A percentile compares a stretch with the other conserved stretches of the same genome.
These are phyloP conservation scores for Gorsachius goisagi DNA, from an alignment of 2,113 vertebrate species.

Conservation along the genomic window DNA sequence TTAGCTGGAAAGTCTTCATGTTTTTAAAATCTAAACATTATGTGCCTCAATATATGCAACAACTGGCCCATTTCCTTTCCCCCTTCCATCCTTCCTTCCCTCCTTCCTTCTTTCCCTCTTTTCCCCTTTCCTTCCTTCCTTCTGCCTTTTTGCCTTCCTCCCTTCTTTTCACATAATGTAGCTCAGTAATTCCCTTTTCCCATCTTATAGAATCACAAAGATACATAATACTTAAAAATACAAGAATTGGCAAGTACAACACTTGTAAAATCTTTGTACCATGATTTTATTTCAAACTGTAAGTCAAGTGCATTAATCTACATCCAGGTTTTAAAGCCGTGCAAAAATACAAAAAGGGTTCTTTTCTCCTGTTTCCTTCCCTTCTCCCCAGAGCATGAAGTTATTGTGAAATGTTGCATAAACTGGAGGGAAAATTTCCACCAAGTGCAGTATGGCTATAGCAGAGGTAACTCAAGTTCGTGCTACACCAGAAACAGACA, in stretches of 20 bases:
- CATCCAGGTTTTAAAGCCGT: not conserved
- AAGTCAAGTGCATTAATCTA: not conserved
- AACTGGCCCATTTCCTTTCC: not conserved
- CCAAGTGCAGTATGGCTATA: not conserved
- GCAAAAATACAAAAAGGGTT: not conserved
- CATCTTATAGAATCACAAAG: not conserved
- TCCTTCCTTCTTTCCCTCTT: not conserved
- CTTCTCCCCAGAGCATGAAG: not conserved
- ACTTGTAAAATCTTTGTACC: not conserved
- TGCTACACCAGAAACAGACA: not conserved
- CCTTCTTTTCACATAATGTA: not conserved
- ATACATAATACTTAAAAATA: not conserved
- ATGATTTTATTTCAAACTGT: not conserved
- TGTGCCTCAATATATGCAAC: slow-evolving; percentile 1
- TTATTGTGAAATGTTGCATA: slow-evolving; percentile 12
- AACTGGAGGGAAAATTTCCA: not conserved
- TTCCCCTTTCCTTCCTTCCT: not conserved
- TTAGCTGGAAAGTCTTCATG: not conserved
- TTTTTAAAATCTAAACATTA: slow-evolving; percentile 20
- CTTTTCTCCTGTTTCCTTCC: not conserved
- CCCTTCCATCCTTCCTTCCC: not conserved
- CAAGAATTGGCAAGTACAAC: not conserved
- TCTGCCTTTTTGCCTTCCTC: not conserved
- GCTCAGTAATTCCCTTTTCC: not conserved
- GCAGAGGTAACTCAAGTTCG: not conserved